Percentiles rank a stretch among this genome's conserved stretches.
These are phyloP conservation scores for Chaitophorus viminalis DNA, from an alignment of 2,888 invertebrate genomes.

Conservation along the genomic window DNA sequence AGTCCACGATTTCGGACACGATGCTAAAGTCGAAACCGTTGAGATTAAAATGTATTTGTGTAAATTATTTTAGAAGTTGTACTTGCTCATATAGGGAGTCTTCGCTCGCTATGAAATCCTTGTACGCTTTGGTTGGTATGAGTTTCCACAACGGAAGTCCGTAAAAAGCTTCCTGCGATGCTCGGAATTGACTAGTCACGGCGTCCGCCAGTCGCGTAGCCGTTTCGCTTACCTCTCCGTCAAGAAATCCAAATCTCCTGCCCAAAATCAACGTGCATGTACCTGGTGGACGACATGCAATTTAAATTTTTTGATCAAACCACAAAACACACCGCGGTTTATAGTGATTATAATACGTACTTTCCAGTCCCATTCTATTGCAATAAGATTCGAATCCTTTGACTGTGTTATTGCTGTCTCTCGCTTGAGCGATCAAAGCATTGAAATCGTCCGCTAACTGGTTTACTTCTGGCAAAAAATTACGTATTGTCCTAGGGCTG, in stretches of 20 bases:
- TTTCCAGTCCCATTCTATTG: constrained; percentile 83
- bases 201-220: constrained; percentile 77
- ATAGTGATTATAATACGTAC: constrained; percentile 69
- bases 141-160: constrained; percentile 86
- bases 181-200: constrained; percentile 77
- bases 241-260: constrained; percentile 80
- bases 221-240: constrained; percentile 70
- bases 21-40: constrained; percentile 69
- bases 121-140: constrained; percentile 78
- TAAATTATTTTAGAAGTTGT: constrained; percentile 59
- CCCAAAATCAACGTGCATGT: constrained; percentile 84
- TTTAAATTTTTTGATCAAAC: constrained; percentile 70
- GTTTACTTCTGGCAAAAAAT: constrained; percentile 80
- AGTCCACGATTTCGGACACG: constrained; percentile 81
- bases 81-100: constrained; percentile 83
- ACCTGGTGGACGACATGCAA: constrained; percentile 69
- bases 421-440: constrained; percentile 72
- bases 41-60: constrained; percentile 17
- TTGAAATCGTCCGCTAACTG: constrained; percentile 82
- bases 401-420: constrained; percentile 70
- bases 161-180: constrained; percentile 83
- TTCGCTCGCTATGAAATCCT: constrained; percentile 77
- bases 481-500: constrained; percentile 79
- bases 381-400: constrained; percentile 78
- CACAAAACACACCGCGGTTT: constrained; percentile 68